Conservation (phyloP, 2,797 vertebrate species). For the Galago senegalensis region DNA sequence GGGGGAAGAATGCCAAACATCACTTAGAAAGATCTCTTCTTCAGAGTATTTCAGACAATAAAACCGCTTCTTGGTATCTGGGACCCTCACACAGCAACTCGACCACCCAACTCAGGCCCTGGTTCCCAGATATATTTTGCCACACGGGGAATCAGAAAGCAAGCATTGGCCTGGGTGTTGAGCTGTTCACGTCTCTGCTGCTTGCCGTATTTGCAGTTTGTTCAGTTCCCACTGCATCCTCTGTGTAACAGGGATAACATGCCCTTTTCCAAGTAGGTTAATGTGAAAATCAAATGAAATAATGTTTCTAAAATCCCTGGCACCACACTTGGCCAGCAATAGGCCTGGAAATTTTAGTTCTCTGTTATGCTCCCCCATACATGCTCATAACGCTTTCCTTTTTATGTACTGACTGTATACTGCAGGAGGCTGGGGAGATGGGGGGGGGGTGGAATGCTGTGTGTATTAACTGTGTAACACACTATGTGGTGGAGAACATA, state of each 20-base stretch:
- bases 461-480: background rate
- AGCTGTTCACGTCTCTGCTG: background rate
- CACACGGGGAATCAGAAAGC: background rate
- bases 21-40: background rate
- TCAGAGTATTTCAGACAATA: background rate
- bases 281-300: background rate
- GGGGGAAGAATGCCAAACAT: background rate
- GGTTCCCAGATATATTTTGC: background rate
- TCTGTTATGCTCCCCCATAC: background rate
- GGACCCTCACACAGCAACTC: background rate
- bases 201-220: background rate
- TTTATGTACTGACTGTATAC: background rate
- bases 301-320: background rate
- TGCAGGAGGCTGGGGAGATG: background rate
- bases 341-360: background rate
- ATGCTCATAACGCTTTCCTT: background rate
- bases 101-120: background rate
- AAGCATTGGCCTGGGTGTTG: background rate
- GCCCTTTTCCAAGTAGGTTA: background rate
- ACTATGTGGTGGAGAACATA: background rate
- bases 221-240: background rate
- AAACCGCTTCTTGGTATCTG: background rate
- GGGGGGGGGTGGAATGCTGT: background rate
- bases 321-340: background rate
- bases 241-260: background rate